Base-by-base conservation (phyloP, 2,797 vertebrate species). In the Kryptopterus vitreolus region DNA sequence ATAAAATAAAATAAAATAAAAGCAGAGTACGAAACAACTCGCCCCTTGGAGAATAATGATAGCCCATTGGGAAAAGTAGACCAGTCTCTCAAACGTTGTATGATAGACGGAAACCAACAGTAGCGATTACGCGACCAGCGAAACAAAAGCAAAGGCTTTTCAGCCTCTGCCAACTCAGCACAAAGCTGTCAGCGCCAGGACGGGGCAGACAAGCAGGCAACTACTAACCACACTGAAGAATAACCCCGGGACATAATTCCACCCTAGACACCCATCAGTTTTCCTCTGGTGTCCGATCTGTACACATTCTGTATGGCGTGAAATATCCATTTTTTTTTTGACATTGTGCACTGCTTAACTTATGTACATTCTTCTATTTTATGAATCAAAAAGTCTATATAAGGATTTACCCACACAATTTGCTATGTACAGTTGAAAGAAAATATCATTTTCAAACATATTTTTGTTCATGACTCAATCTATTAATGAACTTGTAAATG, bases 71-170 rank as follows among this genome's bases (percentile, higher is more conserved):
- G 12, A 35, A 77, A 52, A 77, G 29, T 15, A 38, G 52, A 38
- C 12, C 35, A 46, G 55, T 58, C 71, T 33, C 16, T 43, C 55
- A 59, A 22, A 38, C 35, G 38, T 18, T 58, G 71, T 43, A 74
- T 38, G 33, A 58, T 73, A 58, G 22, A 59, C 55, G 31, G 73
- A 83, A 85, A 79, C 86, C 76, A 83, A 87, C 80, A 78, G 86
- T 73, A 79, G 84, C 75, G 86, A 91, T 91, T 90, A 91, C 66
- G 73, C 77, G 78, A 86, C 81, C 86, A 82, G 78, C 50, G 81
- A 87, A 87, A 87, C 88, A 85, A 29, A 83, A 68, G 59, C 76
- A 84, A 88, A 88, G 70, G 81, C 74, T 55, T 53, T 16, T 1
- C 66, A 86, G 77, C 89, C 88, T 86, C 79, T 61, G 87, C 80